Conservation (phyloP, 2,797 vertebrate genomes). For the Telmatherina bonti region DNA sequence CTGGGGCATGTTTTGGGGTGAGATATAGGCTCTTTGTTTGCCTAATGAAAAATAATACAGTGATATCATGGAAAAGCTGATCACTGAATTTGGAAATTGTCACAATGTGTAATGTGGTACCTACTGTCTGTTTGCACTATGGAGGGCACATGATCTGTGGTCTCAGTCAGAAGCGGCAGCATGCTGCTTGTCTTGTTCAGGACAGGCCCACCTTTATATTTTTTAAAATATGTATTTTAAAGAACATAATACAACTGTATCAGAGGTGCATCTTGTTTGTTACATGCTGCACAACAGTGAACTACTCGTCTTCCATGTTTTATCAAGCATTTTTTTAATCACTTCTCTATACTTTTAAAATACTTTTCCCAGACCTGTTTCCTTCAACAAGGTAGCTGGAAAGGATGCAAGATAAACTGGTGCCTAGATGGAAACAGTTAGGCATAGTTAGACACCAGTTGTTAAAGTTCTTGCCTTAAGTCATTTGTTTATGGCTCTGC, state of each 20-base stretch:
- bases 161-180: conserved; percentile 45
- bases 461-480: neutral
- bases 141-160: conserved; percentile 9
- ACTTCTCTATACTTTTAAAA: neutral
- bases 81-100: neutral
- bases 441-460: neutral
- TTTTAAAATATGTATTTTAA: conserved; percentile 13
- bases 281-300: neutral
- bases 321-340: neutral
- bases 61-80: neutral
- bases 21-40: conserved; percentile 10
- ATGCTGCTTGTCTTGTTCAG: conserved; percentile 7
- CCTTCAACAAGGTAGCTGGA: conserved; percentile 55
- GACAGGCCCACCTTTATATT: conserved; percentile 5
- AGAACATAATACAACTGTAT: conserved; percentile 20
- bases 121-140: conserved; percentile 24
- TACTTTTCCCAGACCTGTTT: conserved; percentile 60
- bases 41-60: conserved; percentile 33
- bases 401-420: conserved; percentile 53
- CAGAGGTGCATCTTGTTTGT: neutral
- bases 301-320: neutral
- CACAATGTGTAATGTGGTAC: conserved; percentile 10
- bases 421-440: conserved; percentile 53
- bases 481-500: neutral
- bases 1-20: conserved; percentile 54